Base-by-base conservation (phyloP, 2,888 invertebrate species). In the Anoncus sp. region DNA sequence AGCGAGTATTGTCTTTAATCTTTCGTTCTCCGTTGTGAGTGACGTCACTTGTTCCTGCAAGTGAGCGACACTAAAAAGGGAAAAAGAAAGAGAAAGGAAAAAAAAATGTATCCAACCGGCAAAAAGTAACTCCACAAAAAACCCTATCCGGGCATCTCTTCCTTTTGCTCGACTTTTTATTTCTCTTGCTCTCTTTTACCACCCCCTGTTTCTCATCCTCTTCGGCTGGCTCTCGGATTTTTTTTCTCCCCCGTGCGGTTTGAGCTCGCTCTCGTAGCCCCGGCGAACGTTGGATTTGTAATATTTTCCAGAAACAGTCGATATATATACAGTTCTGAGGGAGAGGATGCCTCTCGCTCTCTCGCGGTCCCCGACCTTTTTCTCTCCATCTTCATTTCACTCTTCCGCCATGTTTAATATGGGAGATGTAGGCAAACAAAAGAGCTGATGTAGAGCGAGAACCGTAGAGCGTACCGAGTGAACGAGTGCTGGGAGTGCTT, bases 361-460 rank as follows among this genome's bases (percentile, higher is more conserved):
- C n/a, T 47, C 49, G n/a, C n/a, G n/a, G n/a, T n/a, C 20, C 65
- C 16, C 62, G 5, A n/a, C 5, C 24, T 22, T 24, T 40, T 7
- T 35, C 49, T 40, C 43, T 72, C 55, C 69, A 69, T 69, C 73
- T 73, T 75, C 75, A 49, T 75, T 73, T 45, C 63, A 31, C 70
- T 53, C 75, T 55, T 65, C 72, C 81, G 79, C 69, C 81, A 66
- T 71, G 80, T 90, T 90, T 90, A 90, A 90, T 90, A 90, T 87
- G 87, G 84, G 86, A 90, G 88, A 89, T 89, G 90, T 85, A 87
- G 85, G 88, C 88, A 90, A 90, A 90, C 90, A 90, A 90, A 89
- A 88, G 89, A 86, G 81, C 83, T 85, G 87, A 87, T 84, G 84
- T 85, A 85, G 85, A 85, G 81, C 79, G 80, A 78, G 63, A 66